Evolutionary conservation across 2,113 vertebrate species (phyloP).

Genomic region (Campylorhamphus procurvoides): DNA sequence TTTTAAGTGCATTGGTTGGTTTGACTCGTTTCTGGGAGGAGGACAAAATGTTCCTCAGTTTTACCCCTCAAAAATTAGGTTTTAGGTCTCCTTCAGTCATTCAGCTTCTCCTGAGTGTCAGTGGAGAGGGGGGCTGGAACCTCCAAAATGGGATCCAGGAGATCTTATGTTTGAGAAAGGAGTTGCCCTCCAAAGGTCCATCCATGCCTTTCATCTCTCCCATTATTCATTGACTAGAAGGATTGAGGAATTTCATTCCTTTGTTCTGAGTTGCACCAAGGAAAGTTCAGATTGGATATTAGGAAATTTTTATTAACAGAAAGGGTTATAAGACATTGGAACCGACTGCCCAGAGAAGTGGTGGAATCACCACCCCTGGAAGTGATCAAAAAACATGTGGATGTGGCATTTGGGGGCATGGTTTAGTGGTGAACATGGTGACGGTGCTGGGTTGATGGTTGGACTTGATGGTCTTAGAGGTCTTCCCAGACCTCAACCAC

Average conservation of each 20-base stretch:
- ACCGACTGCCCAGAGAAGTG: background rate
- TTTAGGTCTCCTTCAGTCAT: background rate
- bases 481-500: background rate
- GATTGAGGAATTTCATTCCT: background rate
- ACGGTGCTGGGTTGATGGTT: background rate
- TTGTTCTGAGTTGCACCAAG: background rate
- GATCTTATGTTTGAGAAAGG: background rate
- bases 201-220: background rate
- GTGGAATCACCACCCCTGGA: background rate
- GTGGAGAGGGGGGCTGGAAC: background rate
- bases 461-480: background rate
- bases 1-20: background rate
- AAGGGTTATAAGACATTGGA: background rate
- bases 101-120: background rate
- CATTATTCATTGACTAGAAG: background rate
- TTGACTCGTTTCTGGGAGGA: background rate
- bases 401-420: background rate
- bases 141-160: fast-evolving
- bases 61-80: background rate
- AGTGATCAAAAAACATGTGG: background rate
- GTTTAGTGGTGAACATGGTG: background rate
- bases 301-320: background rate
- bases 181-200: background rate
- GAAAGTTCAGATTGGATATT: background rate
- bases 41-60: background rate